Conservation (phyloP, 1,140 invertebrate genomes). For the Nasonia giraulti region DNA sequence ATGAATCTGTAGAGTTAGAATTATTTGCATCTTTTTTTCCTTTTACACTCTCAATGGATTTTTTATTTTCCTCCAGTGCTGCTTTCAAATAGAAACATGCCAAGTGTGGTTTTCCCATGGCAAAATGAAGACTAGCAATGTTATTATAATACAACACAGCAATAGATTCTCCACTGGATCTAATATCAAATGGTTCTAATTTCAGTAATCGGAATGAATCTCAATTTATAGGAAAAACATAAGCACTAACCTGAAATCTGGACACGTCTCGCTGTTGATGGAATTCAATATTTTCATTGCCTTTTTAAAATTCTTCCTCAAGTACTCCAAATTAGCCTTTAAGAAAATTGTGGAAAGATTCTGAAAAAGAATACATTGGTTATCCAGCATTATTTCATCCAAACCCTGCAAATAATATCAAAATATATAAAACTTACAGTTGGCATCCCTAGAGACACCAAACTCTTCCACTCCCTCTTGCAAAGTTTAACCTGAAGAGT, state of each 20-base stretch:
- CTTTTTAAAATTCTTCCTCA: constrained; percentile 81
- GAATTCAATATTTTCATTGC: constrained; percentile 80
- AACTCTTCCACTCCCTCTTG: constrained; percentile 72
- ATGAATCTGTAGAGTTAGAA: neutral
- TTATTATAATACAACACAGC: constrained; percentile 91
- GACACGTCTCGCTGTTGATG: constrained; percentile 70
- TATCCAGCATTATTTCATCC: constrained; percentile 9
- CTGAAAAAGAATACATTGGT: constrained; percentile 67
- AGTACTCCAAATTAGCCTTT: constrained; percentile 82
- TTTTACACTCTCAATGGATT: constrained; percentile 73
- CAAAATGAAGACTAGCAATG: constrained; percentile 90
- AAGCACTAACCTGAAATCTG: constrained; percentile 72
- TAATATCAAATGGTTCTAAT: constrained; percentile 60
- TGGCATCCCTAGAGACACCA: constrained; percentile 66
- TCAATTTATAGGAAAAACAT: constrained; percentile 20
- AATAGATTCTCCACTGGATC: constrained; percentile 78
- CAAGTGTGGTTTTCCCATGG: constrained; percentile 89
- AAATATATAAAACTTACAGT: constrained; percentile 58
- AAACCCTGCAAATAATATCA: neutral
- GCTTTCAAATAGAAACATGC: constrained; percentile 90
- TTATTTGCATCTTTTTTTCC: constrained; percentile 57
- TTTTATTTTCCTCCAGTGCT: constrained; percentile 88
- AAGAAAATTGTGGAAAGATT: constrained; percentile 79
- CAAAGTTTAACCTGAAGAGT: constrained; percentile 74
- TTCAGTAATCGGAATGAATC: constrained; percentile 33